Percentiles rank a stretch among this genome's conserved stretches.
Conservation (phyloP, 2,797 vertebrate species). For the Bovichtus variegatus region DNA sequence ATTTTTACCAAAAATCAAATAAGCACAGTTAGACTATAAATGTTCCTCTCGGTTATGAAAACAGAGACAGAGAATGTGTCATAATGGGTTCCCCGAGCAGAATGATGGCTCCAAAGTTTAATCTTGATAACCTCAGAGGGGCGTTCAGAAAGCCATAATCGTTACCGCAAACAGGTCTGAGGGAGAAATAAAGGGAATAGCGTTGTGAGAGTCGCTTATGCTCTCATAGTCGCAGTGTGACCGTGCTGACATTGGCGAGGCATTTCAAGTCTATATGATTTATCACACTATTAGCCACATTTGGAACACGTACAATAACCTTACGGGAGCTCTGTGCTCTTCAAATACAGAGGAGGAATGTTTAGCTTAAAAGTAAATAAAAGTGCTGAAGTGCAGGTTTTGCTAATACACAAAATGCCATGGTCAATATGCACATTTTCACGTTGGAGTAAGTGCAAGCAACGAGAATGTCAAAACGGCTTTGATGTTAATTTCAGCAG, state of each 20-base stretch:
- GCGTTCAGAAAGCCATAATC: conserved; percentile 61
- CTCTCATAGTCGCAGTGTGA: conserved; percentile 43
- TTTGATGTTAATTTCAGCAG: neutral
- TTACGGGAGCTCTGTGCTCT: conserved; percentile 34
- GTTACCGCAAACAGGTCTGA: conserved; percentile 68
- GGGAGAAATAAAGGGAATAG: conserved; percentile 62
- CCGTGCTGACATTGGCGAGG: conserved; percentile 70
- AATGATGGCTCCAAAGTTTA: conserved; percentile 62
- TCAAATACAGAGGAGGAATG: conserved; percentile 46
- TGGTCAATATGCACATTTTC: neutral
- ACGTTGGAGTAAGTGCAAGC: neutral
- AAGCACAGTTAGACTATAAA: conserved; percentile 23
- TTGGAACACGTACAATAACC: conserved; percentile 63
- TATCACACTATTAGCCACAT: conserved; percentile 73
- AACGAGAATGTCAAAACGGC: neutral
- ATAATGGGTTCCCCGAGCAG: conserved; percentile 31
- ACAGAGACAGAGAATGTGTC: conserved; percentile 34
- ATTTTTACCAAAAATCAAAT: conserved; percentile 48
- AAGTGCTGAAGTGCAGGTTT: conserved; percentile 37
- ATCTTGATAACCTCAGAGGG: conserved; percentile 67
- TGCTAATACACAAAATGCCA: conserved; percentile 12
- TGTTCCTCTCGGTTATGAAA: conserved; percentile 48
- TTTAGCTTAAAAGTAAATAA: conserved; percentile 49
- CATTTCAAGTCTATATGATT: conserved; percentile 70
- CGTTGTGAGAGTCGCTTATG: conserved; percentile 29